phyloP scores from a whole-genome alignment of 92 coral and sea anemone species.

The Virgularia gustaviana region DNA sequence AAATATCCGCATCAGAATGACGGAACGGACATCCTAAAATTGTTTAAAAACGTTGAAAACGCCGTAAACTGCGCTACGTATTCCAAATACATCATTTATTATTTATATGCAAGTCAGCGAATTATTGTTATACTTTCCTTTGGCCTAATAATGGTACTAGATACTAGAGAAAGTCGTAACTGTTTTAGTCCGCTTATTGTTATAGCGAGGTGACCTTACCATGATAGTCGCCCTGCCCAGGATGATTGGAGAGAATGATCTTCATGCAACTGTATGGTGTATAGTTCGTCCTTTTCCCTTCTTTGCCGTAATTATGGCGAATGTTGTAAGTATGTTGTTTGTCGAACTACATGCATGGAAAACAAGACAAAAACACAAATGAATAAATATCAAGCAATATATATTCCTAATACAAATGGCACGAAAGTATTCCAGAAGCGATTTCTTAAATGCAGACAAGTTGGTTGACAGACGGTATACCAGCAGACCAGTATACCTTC shows the following conservation, averaged over 20 bases:
- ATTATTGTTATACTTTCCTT: too few relatives aligned
- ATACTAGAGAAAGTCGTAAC: too few relatives aligned
- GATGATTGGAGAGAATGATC: slow-evolving; percentile 87
- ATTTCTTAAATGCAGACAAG: too few relatives aligned
- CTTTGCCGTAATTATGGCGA: slow-evolving; percentile 94
- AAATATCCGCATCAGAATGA: slow-evolving; percentile 82
- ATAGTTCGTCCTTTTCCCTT: slow-evolving; percentile 90
- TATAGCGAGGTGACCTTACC: too few relatives aligned
- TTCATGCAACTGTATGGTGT: slow-evolving; percentile 98
- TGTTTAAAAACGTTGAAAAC: background rate
- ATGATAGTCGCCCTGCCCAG: slow-evolving; percentile 91
- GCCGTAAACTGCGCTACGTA: too few relatives aligned
- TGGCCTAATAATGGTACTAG: too few relatives aligned
- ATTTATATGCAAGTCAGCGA: too few relatives aligned
- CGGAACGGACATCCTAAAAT: slow-evolving; percentile 86
- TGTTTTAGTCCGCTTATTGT: too few relatives aligned
- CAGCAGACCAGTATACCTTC: background rate
- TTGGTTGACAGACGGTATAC: background rate
- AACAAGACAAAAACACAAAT: background rate
- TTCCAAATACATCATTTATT: too few relatives aligned
- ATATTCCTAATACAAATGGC: background rate
- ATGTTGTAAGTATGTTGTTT: slow-evolving; percentile 90
- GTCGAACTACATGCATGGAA: slow-evolving; percentile 81
- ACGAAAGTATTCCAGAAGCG: too few relatives aligned
- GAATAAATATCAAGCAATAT: background rate